Evolutionary conservation across 2,888 invertebrate species (phyloP).

Genomic region (Cinara cedri): DNA sequence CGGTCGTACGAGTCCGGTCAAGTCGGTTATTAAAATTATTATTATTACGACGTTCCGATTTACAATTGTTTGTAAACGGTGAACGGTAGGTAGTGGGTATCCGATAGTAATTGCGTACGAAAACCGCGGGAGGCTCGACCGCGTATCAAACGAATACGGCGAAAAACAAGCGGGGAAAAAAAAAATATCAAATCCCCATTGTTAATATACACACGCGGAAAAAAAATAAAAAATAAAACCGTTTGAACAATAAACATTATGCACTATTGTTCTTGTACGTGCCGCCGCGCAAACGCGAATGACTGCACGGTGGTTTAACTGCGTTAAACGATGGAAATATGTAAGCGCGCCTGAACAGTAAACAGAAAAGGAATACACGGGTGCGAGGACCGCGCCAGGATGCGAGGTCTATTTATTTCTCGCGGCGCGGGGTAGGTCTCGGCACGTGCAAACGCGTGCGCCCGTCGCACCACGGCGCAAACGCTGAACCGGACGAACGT

Average conservation of each 20-base stretch:
- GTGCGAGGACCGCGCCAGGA: conserved; percentile 18
- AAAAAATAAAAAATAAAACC: conserved; percentile 4
- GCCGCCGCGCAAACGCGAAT: not conserved
- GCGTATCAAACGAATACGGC: not conserved
- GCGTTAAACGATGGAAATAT: not conserved
- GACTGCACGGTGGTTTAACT: conserved; percentile 25
- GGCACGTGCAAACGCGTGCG: not conserved
- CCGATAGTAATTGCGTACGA: conserved; percentile 21
- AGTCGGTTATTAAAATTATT: no score
- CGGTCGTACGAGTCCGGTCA: not conserved
- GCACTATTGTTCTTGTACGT: not conserved
- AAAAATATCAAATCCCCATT: conserved; percentile 6
- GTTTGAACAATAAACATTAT: conserved; percentile 3
- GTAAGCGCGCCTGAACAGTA: no score
- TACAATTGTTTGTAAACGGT: not conserved
- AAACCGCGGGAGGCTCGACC: conserved; percentile 26
- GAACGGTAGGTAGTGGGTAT: not conserved
- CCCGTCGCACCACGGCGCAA: not conserved
- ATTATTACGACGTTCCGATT: no score
- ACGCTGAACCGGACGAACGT: conserved; percentile 9
- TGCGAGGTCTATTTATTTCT: conserved; percentile 49
- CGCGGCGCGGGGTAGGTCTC: not conserved
- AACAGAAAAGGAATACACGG: not conserved
- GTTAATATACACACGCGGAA: conserved; percentile 27
- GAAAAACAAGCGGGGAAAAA: not conserved